Evolutionary conservation across 1,140 invertebrate species (phyloP), one percentile per base, ranked within the genome.

Genomic region (Bombus turneri): DNA sequence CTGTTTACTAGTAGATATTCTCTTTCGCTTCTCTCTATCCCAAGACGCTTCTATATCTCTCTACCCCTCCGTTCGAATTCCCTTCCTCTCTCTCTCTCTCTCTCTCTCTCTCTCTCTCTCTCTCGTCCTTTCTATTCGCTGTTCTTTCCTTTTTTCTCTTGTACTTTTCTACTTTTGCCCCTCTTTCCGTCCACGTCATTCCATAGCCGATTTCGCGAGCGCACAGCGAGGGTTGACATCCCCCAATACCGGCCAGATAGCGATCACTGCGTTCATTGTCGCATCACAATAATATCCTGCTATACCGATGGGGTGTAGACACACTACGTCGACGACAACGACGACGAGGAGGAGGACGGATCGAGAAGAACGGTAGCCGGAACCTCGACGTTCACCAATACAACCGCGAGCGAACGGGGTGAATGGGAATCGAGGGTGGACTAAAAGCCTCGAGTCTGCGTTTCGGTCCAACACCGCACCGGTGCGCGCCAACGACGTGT

Each of bases 231-330:
- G 81, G 83, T 79, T 34, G 84, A 81, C 81, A 81, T 75, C 83
- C 71, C 88, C 75, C 47, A 72, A 68, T 62, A 77, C 88, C 88
- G 86, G 81, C 47, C 88, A 91, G 91, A 93, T 93, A 93, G 91
- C 88, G 92, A 93, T 93, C 93, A 91, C 91, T 90, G 87, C 90
- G 92, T 93, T 94, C 93, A 93, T 93, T 93, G 91, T 93, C 92
- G 92, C 92, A 90, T 93, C 91, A 87, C 85, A 86, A 88, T 92
- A 92, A 93, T 94, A 91, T 90, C 90, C 88, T 88, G 81, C 84
- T 39, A 31, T 74, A 41, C 28, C 39, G 39, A 73, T 37, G 79
- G 76, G 64, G 73, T 37, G 62, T 41, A 37, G 37, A 59, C 37
- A 31, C 39, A 31, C 47, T 37, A 66, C 39, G 59, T 22, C 37